These are phyloP conservation scores for Acanthis flammea DNA, from an alignment of 2,797 vertebrate species.

Conservation along the genomic window DNA sequence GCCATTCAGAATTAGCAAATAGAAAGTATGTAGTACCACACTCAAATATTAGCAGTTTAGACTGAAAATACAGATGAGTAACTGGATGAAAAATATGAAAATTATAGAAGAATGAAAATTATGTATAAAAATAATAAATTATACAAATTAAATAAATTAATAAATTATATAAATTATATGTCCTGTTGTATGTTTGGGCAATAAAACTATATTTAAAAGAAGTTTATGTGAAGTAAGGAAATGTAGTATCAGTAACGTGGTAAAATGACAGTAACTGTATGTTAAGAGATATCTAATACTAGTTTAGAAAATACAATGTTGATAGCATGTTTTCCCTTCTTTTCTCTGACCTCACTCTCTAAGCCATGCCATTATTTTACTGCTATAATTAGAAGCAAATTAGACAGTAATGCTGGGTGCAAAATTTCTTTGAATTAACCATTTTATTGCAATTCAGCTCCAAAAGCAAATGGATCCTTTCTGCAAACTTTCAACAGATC, in stretches of 20 bases:
- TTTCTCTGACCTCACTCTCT: neutral
- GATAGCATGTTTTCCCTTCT: neutral
- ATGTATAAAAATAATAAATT: neutral
- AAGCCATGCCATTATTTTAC: neutral
- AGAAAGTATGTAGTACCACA: neutral
- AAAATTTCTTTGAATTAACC: neutral
- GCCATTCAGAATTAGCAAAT: neutral
- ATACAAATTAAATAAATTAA: neutral
- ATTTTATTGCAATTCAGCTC: neutral
- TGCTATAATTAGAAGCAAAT: neutral
- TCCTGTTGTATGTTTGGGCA: neutral
- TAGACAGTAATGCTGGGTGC: neutral
- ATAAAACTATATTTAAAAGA: neutral
- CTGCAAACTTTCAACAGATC: neutral
- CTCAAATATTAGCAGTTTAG: neutral
- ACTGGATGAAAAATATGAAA: neutral
- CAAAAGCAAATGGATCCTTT: neutral
- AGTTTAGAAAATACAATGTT: neutral
- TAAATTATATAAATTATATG: neutral
- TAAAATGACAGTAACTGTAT: neutral
- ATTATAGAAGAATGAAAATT: neutral
- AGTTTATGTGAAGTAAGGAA: neutral
- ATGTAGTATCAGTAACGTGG: fast-evolving
- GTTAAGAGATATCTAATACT: neutral
- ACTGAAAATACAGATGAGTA: neutral